These are phyloP conservation scores for Xiphophorus hellerii DNA, from an alignment of 2,113 vertebrate genomes.

Conservation along the genomic window DNA sequence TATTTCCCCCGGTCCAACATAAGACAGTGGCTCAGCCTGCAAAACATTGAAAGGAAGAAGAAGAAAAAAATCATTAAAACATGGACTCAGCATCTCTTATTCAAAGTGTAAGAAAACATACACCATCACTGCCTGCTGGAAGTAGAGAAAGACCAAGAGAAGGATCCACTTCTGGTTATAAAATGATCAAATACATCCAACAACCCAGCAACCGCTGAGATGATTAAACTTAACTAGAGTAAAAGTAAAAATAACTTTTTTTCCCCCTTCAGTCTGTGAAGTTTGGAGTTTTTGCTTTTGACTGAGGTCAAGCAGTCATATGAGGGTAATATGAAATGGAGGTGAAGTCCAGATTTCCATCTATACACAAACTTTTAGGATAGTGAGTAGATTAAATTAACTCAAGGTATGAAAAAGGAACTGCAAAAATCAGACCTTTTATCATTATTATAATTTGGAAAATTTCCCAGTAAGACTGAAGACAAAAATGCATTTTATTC, in stretches of 20 bases:
- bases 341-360: not conserved
- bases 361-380: not conserved
- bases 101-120: not conserved
- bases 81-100: not conserved
- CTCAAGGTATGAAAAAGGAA: not conserved
- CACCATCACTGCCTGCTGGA: not conserved
- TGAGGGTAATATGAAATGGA: not conserved
- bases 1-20: conserved; percentile 93
- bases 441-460: not conserved
- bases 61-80: conserved; percentile 8
- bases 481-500: not conserved
- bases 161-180: not conserved
- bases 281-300: not conserved
- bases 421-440: not conserved
- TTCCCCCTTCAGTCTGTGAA: not conserved
- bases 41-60: conserved; percentile 42
- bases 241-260: not conserved
- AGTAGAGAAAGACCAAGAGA: not conserved
- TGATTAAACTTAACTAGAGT: not conserved
- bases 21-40: conserved; percentile 87
- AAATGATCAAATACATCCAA: not conserved
- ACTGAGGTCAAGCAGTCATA: not conserved
- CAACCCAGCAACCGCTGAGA: not conserved
- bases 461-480: not conserved
- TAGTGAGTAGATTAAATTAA: not conserved